These are phyloP conservation scores for Pristis pectinata DNA, from an alignment of 2,797 vertebrate species.

Conservation along the genomic window DNA sequence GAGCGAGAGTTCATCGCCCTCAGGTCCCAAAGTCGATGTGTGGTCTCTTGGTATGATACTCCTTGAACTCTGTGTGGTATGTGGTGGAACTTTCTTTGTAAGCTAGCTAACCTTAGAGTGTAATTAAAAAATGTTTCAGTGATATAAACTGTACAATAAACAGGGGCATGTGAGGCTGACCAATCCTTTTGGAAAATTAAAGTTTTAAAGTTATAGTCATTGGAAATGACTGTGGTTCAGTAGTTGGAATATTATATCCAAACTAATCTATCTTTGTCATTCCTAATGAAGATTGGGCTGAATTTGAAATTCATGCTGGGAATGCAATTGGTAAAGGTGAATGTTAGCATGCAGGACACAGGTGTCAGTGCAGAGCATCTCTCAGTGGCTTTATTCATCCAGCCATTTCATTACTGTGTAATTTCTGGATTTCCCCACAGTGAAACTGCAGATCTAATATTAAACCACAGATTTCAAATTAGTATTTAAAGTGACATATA, in stretches of 20 bases:
- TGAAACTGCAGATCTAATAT: no score
- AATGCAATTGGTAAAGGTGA: no score
- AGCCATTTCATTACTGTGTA: no score
- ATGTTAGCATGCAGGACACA: no score
- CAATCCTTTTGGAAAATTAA: neutral
- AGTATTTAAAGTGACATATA: no score
- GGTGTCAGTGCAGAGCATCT: no score
- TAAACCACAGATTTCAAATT: no score
- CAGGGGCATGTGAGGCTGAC: neutral
- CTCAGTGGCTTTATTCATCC: no score
- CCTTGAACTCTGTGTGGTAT: conserved; percentile 88
- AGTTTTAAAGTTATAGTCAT: neutral
- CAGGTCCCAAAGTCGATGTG: conserved; percentile 88
- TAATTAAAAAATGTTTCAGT: neutral
- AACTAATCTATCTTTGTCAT: neutral
- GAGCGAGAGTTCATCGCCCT: conserved; percentile 69
- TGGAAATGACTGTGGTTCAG: no score
- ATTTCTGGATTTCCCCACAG: no score
- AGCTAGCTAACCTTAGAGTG: neutral
- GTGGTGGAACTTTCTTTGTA: conserved; percentile 46
- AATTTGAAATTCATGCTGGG: no score
- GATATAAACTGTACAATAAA: neutral
- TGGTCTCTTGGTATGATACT: conserved; percentile 93
- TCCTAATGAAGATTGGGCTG: neutral
- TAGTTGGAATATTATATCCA: neutral